A percentile compares a stretch with the other conserved stretches of the same genome.
Conservation (phyloP, 2,113 vertebrate genomes). For the Cairina moschata region DNA sequence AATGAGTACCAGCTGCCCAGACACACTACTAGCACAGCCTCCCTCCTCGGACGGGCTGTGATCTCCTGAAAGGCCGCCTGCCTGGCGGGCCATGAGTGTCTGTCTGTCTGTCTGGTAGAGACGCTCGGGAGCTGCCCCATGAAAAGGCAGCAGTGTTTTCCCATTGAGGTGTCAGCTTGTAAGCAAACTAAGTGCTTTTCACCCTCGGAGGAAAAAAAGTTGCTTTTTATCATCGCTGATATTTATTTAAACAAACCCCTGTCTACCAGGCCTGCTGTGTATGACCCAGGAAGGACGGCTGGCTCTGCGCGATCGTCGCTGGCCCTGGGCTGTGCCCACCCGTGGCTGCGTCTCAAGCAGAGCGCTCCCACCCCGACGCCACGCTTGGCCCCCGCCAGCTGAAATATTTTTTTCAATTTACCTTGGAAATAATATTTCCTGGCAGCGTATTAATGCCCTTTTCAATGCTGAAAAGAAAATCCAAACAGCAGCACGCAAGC, state of each 20-base stretch:
- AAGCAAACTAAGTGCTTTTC: not conserved
- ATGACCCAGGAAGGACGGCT: not conserved
- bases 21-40: not conserved
- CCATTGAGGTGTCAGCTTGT: not conserved
- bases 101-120: not conserved
- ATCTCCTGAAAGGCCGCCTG: not conserved
- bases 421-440: slow-evolving; percentile 63
- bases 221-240: not conserved
- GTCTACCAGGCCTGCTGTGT: not conserved
- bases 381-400: not conserved
- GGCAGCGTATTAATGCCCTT: slow-evolving; percentile 61
- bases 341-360: not conserved
- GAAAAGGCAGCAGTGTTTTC: slow-evolving; percentile 28
- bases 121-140: not conserved
- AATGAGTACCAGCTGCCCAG: slow-evolving; percentile 80
- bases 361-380: fast-evolving
- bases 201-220: not conserved
- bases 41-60: slow-evolving; percentile 26
- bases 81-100: not conserved
- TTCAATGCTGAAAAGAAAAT: slow-evolving; percentile 44
- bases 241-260: not conserved
- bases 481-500: slow-evolving; percentile 4
- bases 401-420: not conserved
- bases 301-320: not conserved
- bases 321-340: not conserved